These are phyloP conservation scores for Drosophila seclusa DNA, from an alignment of 2,888 invertebrate genomes.

Conservation along the genomic window DNA sequence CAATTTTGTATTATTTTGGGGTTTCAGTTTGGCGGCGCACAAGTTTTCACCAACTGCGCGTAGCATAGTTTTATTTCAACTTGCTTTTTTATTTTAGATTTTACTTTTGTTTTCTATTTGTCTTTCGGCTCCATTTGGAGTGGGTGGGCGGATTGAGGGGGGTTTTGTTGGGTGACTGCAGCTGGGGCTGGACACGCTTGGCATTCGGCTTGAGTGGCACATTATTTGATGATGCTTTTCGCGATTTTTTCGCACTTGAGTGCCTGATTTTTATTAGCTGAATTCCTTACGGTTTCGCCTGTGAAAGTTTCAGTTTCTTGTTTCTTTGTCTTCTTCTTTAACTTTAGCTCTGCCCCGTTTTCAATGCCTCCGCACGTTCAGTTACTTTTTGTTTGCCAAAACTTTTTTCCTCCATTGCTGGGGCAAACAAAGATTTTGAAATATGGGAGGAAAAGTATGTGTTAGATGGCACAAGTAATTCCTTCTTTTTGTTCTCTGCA, in stretches of 20 bases:
- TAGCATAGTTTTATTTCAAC: conserved; percentile 72
- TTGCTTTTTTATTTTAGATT: conserved; percentile 62
- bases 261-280: conserved; percentile 85
- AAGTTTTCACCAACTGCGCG: conserved; percentile 47
- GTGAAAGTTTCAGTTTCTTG: conserved; percentile 72
- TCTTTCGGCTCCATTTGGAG: conserved; percentile 51
- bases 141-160: background rate
- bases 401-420: conserved; percentile 55
- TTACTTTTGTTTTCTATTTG: conserved; percentile 75
- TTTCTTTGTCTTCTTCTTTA: conserved; percentile 30
- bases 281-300: conserved; percentile 83
- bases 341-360: conserved; percentile 37
- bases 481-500: conserved; percentile 9
- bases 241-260: conserved; percentile 85
- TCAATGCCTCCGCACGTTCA: conserved; percentile 63
- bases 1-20: conserved; percentile 54
- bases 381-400: conserved; percentile 54
- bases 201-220: conserved; percentile 81
- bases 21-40: conserved; percentile 38
- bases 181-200: conserved; percentile 49
- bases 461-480: conserved; percentile 39
- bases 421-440: conserved; percentile 71
- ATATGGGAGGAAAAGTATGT: conserved; percentile 64
- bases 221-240: conserved; percentile 83
- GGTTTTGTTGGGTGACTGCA: conserved; percentile 1